Conservation (phyloP, 2,888 invertebrate genomes). For the Brachypterus glaber region DNA sequence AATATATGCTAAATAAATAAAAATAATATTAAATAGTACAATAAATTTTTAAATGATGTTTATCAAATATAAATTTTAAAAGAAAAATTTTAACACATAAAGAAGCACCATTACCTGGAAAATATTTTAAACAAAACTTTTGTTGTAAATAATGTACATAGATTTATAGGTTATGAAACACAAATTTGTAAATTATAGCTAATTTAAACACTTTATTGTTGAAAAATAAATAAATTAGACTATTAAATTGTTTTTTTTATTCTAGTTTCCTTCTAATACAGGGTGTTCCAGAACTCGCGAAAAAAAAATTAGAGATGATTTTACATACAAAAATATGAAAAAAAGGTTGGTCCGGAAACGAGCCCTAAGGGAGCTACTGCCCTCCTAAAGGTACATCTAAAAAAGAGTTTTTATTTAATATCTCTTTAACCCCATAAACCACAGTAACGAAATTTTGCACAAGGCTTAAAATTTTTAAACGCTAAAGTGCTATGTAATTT, state of each 20-base stretch:
- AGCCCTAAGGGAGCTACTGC: no score
- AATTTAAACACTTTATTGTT: slow-evolving; percentile 38
- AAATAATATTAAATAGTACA: slow-evolving; percentile 9
- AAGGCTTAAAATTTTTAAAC: slow-evolving; percentile 7
- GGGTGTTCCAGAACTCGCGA: no score
- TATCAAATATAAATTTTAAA: slow-evolving; percentile 10
- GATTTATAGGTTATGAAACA: slow-evolving; percentile 29
- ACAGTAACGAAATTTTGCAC: no score
- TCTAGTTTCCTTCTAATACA: slow-evolving; percentile 2
- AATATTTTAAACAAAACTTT: slow-evolving; percentile 34
- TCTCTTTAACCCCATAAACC: no score
- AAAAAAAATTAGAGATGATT: no score
- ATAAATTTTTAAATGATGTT: slow-evolving; percentile 7
- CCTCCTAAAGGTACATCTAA: no score
- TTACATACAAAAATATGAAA: no score
- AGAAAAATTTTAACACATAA: slow-evolving; percentile 7
- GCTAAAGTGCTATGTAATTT: no score
- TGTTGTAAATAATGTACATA: slow-evolving; percentile 38
- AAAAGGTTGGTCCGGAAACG: no score
- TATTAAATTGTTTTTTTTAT: slow-evolving; percentile 13
- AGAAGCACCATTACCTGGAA: slow-evolving; percentile 18
- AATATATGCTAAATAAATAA: neutral
- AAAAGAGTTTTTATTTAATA: no score
- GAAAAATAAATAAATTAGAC: slow-evolving; percentile 37
- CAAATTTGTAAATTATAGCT: slow-evolving; percentile 38